phyloP scores from a whole-genome alignment of 2,888 invertebrate genomes.

The Chrysolina haemoptera region DNA sequence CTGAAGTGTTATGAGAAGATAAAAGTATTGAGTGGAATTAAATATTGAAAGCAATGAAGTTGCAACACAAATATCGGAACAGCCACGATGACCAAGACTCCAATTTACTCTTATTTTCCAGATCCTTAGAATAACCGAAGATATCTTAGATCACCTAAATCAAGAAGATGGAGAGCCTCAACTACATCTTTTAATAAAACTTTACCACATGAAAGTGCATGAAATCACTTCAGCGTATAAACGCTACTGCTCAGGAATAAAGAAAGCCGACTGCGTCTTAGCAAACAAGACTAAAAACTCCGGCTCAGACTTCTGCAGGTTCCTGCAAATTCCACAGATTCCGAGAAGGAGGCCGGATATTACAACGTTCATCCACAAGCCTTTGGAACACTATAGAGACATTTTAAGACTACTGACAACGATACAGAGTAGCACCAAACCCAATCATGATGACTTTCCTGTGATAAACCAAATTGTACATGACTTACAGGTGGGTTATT shows the following conservation, averaged over 20 bases:
- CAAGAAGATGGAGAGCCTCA: conserved; percentile 83
- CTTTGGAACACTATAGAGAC: conserved; percentile 85
- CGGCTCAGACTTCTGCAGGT: conserved; percentile 82
- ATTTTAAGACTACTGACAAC: conserved; percentile 75
- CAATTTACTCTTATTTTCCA: conserved; percentile 55
- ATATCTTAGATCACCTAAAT: conserved; percentile 82
- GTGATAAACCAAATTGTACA: conserved; percentile 71
- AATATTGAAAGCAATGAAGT: too few relatives aligned
- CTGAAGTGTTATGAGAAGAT: too few relatives aligned
- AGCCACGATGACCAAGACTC: too few relatives aligned
- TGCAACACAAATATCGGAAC: too few relatives aligned
- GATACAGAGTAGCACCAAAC: conserved; percentile 70
- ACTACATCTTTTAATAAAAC: conserved; percentile 78
- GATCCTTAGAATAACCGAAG: conserved; percentile 84
- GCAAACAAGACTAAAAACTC: conserved; percentile 82
- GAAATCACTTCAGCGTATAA: conserved; percentile 85
- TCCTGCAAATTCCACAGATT: conserved; percentile 86
- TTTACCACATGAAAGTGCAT: conserved; percentile 82
- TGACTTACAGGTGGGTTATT: conserved; percentile 67
- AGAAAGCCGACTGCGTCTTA: conserved; percentile 88
- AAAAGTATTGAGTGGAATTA: too few relatives aligned
- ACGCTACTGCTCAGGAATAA: conserved; percentile 87
- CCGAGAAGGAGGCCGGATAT: conserved; percentile 88
- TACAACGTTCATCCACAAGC: conserved; percentile 87
- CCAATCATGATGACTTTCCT: conserved; percentile 70